Evolutionary conservation across 2,888 invertebrate genomes (phyloP).

Genomic region (Anthrax anthrax): DNA sequence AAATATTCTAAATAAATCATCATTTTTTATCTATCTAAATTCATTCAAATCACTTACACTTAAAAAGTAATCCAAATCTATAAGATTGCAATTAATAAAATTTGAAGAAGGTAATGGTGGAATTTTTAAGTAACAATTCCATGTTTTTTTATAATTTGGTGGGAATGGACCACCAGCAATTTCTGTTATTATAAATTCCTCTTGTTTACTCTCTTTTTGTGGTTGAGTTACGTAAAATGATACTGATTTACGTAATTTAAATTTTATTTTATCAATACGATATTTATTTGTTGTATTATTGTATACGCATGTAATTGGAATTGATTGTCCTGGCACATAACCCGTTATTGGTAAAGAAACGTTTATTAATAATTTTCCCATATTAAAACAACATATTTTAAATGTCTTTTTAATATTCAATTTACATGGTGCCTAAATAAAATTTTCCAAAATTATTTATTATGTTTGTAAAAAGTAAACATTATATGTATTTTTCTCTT

Average conservation of each 20-base stretch:
- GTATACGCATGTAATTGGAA: conserved; percentile 37
- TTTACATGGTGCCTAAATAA: neutral
- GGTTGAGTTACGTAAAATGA: neutral
- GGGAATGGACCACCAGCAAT: neutral
- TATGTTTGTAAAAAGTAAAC: too few relatives aligned
- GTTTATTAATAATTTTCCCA: neutral
- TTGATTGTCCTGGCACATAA: conserved; percentile 52
- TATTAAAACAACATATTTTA: neutral
- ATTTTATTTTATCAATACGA: neutral
- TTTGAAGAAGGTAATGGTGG: neutral
- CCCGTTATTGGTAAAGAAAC: conserved; percentile 27
- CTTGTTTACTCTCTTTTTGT: neutral
- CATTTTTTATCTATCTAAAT: too few relatives aligned
- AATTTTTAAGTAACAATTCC: neutral
- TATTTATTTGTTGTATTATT: conserved; percentile 42
- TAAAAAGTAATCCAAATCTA: neutral
- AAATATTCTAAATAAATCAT: neutral
- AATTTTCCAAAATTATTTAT: too few relatives aligned
- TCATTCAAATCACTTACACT: neutral
- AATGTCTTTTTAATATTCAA: neutral
- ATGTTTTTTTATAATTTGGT: neutral
- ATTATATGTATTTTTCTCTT: neutral
- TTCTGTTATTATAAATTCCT: neutral
- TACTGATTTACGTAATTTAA: neutral
- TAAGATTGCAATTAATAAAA: neutral